phyloP scores from a whole-genome alignment of 2,113 vertebrate species.

The Ciconia stormi region DNA sequence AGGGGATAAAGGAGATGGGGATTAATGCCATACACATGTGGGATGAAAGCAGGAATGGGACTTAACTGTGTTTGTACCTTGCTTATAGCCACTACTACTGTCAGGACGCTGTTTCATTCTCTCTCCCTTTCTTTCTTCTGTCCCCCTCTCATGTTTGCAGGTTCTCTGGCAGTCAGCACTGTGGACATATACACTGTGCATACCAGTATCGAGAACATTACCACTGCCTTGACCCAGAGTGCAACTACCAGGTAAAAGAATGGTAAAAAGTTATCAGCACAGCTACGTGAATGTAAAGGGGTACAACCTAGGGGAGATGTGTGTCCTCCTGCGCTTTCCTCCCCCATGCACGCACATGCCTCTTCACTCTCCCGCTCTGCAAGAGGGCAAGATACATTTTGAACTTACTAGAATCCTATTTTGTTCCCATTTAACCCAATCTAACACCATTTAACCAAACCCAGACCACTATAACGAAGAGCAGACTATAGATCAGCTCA shows the following conservation, averaged over 20 bases:
- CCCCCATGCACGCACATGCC: fast-evolving
- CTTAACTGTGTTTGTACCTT: not conserved
- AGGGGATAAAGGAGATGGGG: not conserved
- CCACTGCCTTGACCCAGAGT: slow-evolving; percentile 98
- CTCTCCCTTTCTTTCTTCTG: not conserved
- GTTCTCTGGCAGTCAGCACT: slow-evolving; percentile 98
- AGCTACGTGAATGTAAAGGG: not conserved
- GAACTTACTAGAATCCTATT: not conserved
- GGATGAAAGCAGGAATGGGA: not conserved
- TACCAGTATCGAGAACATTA: slow-evolving; percentile 99
- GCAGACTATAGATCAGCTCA: not conserved
- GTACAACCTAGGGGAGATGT: not conserved
- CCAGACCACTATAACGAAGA: fast-evolving
- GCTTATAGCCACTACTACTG: not conserved
- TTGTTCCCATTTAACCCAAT: not conserved
- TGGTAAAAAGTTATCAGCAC: not conserved
- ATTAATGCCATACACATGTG: not conserved
- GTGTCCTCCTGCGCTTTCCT: not conserved
- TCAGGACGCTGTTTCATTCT: not conserved
- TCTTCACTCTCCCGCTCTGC: not conserved
- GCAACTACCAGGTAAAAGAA: slow-evolving; percentile 95
- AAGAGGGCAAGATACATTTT: not conserved
- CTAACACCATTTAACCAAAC: not conserved
- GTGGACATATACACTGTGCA: slow-evolving; percentile 96
- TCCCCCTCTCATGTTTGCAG: slow-evolving; percentile 66